Evolutionary conservation across 2,113 vertebrate species (phyloP).

Genomic region (Rhabdomys dilectus): DNA sequence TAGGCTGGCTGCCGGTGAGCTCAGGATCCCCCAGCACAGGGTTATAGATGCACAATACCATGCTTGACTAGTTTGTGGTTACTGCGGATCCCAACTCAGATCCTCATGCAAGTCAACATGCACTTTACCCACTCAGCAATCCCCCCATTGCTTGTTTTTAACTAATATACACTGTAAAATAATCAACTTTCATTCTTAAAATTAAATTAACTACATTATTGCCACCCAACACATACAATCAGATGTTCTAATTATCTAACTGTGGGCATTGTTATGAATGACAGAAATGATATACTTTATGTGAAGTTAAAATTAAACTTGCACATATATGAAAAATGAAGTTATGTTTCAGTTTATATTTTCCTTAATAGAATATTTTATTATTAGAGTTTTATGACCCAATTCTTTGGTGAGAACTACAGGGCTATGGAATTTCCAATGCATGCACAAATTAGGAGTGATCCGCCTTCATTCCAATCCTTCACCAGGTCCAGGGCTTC

Average conservation of each 20-base stretch:
- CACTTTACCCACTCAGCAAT: background rate
- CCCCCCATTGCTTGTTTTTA: background rate
- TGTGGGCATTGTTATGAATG: background rate
- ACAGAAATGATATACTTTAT: background rate
- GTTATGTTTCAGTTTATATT: slow-evolving; percentile 1
- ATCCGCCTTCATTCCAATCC: background rate
- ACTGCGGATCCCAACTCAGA: no score
- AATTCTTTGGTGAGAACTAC: background rate
- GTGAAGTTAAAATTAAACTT: background rate
- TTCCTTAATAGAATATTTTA: background rate
- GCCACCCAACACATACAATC: background rate
- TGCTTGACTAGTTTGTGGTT: no score
- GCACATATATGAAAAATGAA: slow-evolving; percentile 27
- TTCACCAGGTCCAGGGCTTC: slow-evolving; percentile 50
- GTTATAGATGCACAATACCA: background rate
- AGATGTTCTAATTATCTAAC: background rate
- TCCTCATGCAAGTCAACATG: background rate
- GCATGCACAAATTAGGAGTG: background rate
- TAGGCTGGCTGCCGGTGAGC: no score
- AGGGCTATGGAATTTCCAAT: background rate
- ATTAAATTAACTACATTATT: background rate
- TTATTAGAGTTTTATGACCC: background rate
- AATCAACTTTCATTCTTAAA: background rate
- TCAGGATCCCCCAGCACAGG: background rate
- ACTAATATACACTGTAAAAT: slow-evolving; percentile 22